These are phyloP conservation scores for Xyrauchen texanus DNA, from an alignment of 2,113 vertebrate genomes.

Conservation along the genomic window DNA sequence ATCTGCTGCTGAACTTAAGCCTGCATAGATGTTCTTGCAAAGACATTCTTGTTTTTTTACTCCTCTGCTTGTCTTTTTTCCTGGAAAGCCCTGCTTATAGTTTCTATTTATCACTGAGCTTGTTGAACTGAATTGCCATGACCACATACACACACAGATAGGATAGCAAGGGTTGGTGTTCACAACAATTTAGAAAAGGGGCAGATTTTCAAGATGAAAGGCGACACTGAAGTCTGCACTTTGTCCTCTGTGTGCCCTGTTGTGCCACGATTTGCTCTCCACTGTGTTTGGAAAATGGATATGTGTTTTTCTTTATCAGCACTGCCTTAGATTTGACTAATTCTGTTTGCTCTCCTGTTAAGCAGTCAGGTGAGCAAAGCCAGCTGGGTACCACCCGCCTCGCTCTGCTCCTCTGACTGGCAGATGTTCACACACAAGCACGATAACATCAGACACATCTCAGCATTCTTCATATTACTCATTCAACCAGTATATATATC, in stretches of 20 bases:
- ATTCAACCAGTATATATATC: slow-evolving; percentile 2
- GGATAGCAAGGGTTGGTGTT: too few relatives aligned
- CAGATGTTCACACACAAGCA: slow-evolving; percentile 6
- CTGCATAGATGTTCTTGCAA: neutral
- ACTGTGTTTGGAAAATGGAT: slow-evolving; percentile 56
- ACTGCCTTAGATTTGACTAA: slow-evolving; percentile 63
- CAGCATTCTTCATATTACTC: slow-evolving; percentile 7
- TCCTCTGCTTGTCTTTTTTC: slow-evolving; percentile 1
- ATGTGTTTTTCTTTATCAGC: slow-evolving; percentile 71
- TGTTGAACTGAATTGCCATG: neutral
- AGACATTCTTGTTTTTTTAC: slow-evolving; percentile 17
- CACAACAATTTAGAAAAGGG: too few relatives aligned
- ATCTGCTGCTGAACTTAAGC: neutral
- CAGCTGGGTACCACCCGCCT: slow-evolving; percentile 54
- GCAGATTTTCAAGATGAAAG: neutral
- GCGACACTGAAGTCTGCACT: slow-evolving; percentile 19
- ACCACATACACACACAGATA: neutral
- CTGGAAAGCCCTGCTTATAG: slow-evolving; percentile 2
- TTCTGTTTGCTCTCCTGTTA: slow-evolving; percentile 67
- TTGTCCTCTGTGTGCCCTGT: slow-evolving; percentile 53
- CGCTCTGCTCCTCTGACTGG: neutral
- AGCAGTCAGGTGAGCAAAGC: slow-evolving; percentile 41
- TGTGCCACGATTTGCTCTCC: slow-evolving; percentile 44
- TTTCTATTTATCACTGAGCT: slow-evolving; percentile 7
- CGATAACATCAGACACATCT: neutral